phyloP scores from a whole-genome alignment of 2,888 invertebrate species.

The Scaptomyza flava region DNA sequence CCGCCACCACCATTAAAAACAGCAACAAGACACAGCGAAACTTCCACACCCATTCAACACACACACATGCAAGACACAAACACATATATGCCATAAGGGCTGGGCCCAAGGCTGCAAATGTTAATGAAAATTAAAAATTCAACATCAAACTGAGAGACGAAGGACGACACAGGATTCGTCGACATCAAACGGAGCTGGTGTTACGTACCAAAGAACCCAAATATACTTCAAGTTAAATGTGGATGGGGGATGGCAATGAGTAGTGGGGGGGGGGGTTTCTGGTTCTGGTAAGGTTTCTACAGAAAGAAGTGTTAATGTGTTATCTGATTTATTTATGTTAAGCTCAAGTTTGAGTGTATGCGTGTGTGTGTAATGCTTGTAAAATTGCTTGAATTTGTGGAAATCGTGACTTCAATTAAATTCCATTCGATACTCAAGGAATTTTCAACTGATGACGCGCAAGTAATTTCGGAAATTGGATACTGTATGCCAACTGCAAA shows the following conservation, averaged over 20 bases:
- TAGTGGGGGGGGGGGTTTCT: no score
- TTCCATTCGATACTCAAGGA: conserved; percentile 84
- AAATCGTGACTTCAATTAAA: conserved; percentile 84
- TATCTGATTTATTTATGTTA: conserved; percentile 76
- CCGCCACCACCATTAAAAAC: conserved; percentile 33
- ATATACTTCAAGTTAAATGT: conserved; percentile 22
- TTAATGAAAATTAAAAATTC: conserved; percentile 80
- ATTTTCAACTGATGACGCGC: conserved; percentile 80
- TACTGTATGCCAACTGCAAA: conserved; percentile 76
- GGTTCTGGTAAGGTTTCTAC: conserved; percentile 15
- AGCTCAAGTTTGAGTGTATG: conserved; percentile 35
- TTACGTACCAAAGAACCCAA: conserved; percentile 43
- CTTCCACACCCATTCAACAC: neutral
- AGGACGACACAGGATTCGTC: conserved; percentile 49
- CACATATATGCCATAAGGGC: conserved; percentile 48
- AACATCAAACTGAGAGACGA: conserved; percentile 69
- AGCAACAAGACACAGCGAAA: conserved; percentile 21
- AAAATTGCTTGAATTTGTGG: conserved; percentile 76
- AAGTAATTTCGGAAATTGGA: conserved; percentile 83
- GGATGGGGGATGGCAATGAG: neutral
- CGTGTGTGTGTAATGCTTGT: conserved; percentile 25
- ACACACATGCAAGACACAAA: conserved; percentile 3
- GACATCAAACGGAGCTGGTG: conserved; percentile 54
- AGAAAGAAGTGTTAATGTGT: conserved; percentile 76
- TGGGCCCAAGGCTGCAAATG: conserved; percentile 63